Conservation (phyloP, 2,113 vertebrate genomes). For the Miniopterus natalensis region DNA sequence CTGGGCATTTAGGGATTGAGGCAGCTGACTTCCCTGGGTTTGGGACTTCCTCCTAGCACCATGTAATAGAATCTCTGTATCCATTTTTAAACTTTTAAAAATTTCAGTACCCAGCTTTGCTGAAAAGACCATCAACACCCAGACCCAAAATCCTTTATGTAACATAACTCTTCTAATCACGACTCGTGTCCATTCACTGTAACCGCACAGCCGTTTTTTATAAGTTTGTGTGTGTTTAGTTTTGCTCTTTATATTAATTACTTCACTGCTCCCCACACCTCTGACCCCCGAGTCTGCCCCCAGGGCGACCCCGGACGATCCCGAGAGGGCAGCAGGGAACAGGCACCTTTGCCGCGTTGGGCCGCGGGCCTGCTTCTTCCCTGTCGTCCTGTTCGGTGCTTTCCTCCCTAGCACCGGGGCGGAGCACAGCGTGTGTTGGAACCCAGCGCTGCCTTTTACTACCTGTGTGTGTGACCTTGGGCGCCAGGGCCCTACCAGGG, state of each 20-base stretch:
- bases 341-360: background rate
- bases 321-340: background rate
- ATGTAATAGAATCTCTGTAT: background rate
- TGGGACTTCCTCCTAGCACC: background rate
- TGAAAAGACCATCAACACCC: background rate
- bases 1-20: background rate
- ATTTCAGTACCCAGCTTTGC: background rate
- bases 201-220: accelerated
- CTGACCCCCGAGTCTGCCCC: background rate
- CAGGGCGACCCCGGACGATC: background rate
- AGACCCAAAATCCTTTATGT: background rate
- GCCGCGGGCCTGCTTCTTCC: accelerated
- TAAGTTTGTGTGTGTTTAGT: background rate
- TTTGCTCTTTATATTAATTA: background rate
- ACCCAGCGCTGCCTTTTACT: background rate
- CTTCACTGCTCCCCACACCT: background rate
- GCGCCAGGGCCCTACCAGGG: background rate
- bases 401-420: background rate
- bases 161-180: background rate
- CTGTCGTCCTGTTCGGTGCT: background rate
- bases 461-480: background rate
- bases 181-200: background rate
- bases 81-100: constrained; percentile 28
- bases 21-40: background rate
- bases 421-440: background rate